A percentile compares a stretch with the other conserved stretches of the same genome.
Evolutionary conservation across 2,113 vertebrate genomes (phyloP).

Genomic region (Forbesichthys agassizii): DNA sequence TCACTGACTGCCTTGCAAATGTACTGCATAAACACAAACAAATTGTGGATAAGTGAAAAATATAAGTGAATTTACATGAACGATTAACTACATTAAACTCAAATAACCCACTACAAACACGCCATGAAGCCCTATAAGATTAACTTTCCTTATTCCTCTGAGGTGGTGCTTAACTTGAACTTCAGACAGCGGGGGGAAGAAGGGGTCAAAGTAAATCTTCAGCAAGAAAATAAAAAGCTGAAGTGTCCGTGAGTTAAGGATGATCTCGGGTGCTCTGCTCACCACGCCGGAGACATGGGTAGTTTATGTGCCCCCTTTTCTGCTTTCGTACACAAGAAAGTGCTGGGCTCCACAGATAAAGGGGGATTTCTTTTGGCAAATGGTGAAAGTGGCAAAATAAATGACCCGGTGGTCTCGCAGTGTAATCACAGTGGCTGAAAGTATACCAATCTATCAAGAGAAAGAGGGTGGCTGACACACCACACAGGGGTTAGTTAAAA

Average conservation of each 20-base stretch:
- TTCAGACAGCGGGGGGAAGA: not conserved
- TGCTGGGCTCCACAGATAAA: slow-evolving; percentile 94
- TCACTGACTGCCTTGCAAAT: slow-evolving; percentile 5
- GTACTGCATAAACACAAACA: not conserved
- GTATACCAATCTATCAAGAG: slow-evolving; percentile 97
- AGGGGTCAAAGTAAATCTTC: slow-evolving; percentile 32
- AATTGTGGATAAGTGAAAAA: not conserved
- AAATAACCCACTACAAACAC: no score
- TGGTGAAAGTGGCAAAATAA: slow-evolving; percentile 89
- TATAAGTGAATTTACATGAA: no score
- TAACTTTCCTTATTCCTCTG: not conserved
- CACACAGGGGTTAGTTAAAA: slow-evolving; percentile 96
- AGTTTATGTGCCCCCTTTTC: slow-evolving; percentile 86
- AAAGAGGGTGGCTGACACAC: slow-evolving; percentile 82
- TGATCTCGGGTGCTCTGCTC: slow-evolving; percentile 24
- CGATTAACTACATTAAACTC: no score
- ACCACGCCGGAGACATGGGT: slow-evolving; percentile 22
- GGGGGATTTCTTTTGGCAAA: slow-evolving; percentile 83
- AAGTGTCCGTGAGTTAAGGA: slow-evolving; percentile 42
- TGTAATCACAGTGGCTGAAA: slow-evolving; percentile 98
- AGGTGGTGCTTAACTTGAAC: slow-evolving; percentile 44
- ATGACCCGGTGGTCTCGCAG: slow-evolving; percentile 90
- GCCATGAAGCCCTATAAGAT: no score
- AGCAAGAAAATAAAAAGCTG: slow-evolving; percentile 16
- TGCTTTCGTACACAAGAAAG: slow-evolving; percentile 90